Evolutionary conservation across 2,797 vertebrate species (phyloP), one percentile per base, ranked within the genome.

Genomic region (Danio jaintianensis): DNA sequence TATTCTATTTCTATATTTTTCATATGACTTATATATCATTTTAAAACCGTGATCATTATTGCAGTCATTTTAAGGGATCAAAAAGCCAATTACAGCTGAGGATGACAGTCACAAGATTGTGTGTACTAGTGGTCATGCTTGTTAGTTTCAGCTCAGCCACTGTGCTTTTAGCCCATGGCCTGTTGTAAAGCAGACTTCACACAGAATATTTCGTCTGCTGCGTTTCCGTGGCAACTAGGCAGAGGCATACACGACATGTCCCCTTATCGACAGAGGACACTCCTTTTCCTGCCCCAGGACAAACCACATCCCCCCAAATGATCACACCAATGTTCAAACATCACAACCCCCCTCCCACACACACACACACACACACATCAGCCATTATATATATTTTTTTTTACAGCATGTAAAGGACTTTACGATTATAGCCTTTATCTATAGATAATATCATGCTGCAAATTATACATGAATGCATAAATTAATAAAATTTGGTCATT

Each of bases 161-260:
- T 80, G 79, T 78, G 58, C 73, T 18, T 74, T 86, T 80, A 52
- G 56, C 78, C 42, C 12, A 7, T 80, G 79, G 75, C 77, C 81
- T 81, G 76, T 83, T 80, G 66, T 80, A 77, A 74, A 75, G 55
- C 42, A 63, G 59, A 82, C 80, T 70, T 85, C 82, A 82, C 83
- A 82, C 68, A 62, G 59, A 80, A 62, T 63, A 43, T 29, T 79
- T 75, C 18, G 66, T 75, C 70, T 63, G 77, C 80, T 80, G 67
- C 45, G 84, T 87, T 87, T 82, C 86, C 80, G 56, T 85, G 86
- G 82, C 75, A 87, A 87, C 82, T 80, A 78, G 67, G 77, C 84
- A 83, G 82, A 63, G 69, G 36, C 63, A 62, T 69, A 69, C 62
- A 22, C 4, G 73, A 20, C 58, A 80, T 58, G 38, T 80, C 62